Conservation (phyloP, 2,888 invertebrate species). For the Atrina japonica region DNA sequence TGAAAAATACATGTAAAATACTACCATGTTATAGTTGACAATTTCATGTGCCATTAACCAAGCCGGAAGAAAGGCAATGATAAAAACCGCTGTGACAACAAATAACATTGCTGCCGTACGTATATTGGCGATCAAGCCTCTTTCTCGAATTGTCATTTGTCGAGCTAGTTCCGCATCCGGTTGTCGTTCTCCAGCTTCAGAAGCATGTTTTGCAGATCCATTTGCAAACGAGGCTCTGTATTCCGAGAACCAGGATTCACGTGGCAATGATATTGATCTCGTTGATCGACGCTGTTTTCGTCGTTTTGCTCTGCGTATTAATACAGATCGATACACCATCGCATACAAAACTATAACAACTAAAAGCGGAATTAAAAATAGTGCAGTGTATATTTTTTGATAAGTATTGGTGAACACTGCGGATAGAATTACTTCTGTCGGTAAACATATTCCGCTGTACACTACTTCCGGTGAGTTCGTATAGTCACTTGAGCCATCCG, state of each 20-base stretch:
- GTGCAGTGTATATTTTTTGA: conserved; percentile 73
- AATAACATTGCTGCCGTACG: conserved; percentile 80
- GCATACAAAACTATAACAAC: conserved; percentile 76
- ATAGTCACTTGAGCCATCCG: background rate
- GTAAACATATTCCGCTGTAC: conserved; percentile 62
- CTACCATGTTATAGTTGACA: conserved; percentile 66
- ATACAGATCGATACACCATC: conserved; percentile 73
- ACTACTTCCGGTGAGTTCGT: background rate
- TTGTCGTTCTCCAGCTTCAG: conserved; percentile 11
- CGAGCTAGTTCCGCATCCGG: conserved; percentile 40
- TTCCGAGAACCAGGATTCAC: conserved; percentile 32
- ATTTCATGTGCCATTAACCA: conserved; percentile 74
- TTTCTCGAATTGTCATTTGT: conserved; percentile 63
- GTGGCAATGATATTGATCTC: conserved; percentile 9
- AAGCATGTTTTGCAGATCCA: conserved; percentile 13
- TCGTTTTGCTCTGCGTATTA: conserved; percentile 53
- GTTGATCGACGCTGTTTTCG: conserved; percentile 41
- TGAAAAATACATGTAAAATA: conserved; percentile 79
- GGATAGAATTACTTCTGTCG: conserved; percentile 60
- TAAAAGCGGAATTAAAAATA: conserved; percentile 75
- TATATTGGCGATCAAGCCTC: conserved; percentile 73
- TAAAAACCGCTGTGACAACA: conserved; percentile 79
- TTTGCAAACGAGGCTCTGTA: conserved; percentile 10
- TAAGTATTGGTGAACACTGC: conserved; percentile 62
- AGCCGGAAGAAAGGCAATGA: conserved; percentile 78